phyloP scores from a whole-genome alignment of 2,113 vertebrate species.

The Hippocampus guttulatus region DNA sequence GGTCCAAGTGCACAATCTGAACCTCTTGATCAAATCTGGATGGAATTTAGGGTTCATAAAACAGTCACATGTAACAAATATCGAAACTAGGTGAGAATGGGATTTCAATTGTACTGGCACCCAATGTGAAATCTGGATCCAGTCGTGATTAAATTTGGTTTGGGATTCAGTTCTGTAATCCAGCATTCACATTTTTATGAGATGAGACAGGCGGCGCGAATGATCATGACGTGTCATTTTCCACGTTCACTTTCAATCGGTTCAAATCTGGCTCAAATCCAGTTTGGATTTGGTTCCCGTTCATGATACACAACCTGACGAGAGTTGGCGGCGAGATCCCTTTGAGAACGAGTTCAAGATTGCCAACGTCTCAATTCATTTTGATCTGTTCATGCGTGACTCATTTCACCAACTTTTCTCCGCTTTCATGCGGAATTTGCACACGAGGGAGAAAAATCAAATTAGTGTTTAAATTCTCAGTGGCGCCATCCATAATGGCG shows the following conservation, averaged over 20 bases:
- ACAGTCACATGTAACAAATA: not conserved
- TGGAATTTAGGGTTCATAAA: not conserved
- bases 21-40: not conserved
- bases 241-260: not conserved
- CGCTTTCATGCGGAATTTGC: too few species aligned
- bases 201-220: not conserved
- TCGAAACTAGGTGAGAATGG: not conserved
- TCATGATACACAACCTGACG: not conserved
- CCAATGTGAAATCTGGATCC: not conserved
- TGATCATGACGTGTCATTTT: not conserved
- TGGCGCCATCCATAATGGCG: too few species aligned
- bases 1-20: not conserved
- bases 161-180: not conserved
- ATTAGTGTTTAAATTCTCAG: too few species aligned
- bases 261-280: not conserved
- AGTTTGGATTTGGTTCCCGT: not conserved
- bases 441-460: too few species aligned
- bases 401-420: too few species aligned
- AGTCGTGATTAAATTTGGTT: not conserved
- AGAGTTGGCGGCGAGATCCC: too few species aligned
- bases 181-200: not conserved
- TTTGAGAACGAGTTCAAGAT: not conserved
- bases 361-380: not conserved
- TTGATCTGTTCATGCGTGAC: not conserved
- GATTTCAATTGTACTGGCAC: not conserved